Percentiles rank a stretch among this genome's conserved stretches.
Conservation (phyloP, 2,113 vertebrate genomes). For the Seriola dumerili region DNA sequence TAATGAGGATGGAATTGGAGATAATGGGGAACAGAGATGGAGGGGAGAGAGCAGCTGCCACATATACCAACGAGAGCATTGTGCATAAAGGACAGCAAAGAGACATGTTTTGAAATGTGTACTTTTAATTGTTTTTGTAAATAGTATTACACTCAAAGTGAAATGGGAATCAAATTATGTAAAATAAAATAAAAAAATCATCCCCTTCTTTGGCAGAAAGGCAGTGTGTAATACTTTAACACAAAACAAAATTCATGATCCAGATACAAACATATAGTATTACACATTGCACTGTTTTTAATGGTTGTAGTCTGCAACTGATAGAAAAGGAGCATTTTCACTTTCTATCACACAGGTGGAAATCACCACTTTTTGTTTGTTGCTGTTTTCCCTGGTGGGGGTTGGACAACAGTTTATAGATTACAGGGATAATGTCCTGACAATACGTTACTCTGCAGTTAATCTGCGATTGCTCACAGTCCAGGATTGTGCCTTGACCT, state of each 20-base stretch:
- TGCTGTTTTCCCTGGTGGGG: neutral
- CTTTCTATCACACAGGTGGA: neutral
- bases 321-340: accelerated
- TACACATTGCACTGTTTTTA: neutral
- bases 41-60: neutral
- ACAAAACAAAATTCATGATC: neutral
- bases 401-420: slow-evolving; percentile 23
- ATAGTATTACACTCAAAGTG: neutral
- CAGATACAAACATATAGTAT: neutral
- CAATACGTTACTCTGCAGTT: slow-evolving; percentile 27
- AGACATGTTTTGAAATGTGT: neutral
- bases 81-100: neutral
- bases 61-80: neutral
- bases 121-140: neutral
- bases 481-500: slow-evolving; percentile 72
- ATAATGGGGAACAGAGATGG: slow-evolving; percentile 4
- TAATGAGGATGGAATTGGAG: slow-evolving; percentile 34
- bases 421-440: slow-evolving; percentile 21
- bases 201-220: neutral
- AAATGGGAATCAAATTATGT: neutral
- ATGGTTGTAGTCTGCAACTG: neutral
- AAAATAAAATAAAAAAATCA: too few species aligned
- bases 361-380: neutral
- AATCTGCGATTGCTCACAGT: slow-evolving; percentile 63
- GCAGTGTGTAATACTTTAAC: neutral